These are phyloP conservation scores for Mactromeris polynyma DNA, from an alignment of 2,888 invertebrate genomes.

Conservation along the genomic window DNA sequence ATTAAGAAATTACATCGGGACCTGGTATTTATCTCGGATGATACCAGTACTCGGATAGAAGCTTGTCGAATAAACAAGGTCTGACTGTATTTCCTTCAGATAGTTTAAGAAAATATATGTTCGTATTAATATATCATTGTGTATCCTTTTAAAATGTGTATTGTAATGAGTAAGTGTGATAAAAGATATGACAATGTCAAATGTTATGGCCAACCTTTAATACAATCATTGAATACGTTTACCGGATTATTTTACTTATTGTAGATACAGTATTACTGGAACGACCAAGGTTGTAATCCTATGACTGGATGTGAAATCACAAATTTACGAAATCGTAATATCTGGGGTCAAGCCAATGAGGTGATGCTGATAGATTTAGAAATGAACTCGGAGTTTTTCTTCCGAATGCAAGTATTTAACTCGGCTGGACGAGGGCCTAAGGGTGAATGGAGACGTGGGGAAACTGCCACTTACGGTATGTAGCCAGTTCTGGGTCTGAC, in stretches of 20 bases:
- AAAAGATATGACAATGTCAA: no score
- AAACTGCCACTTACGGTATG: constrained; percentile 59
- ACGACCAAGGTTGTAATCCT: constrained; percentile 60
- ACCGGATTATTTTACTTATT: neutral
- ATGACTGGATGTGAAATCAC: constrained; percentile 52
- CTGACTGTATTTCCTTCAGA: no score
- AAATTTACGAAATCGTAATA: constrained; percentile 51
- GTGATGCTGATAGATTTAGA: constrained; percentile 63
- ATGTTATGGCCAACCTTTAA: no score
- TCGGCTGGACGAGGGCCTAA: constrained; percentile 64
- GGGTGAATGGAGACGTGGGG: constrained; percentile 67
- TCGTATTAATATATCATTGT: no score
- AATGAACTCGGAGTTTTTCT: constrained; percentile 62
- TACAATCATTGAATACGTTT: no score
- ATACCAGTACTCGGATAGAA: no score
- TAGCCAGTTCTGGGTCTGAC: neutral
- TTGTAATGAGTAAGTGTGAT: no score
- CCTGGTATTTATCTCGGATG: no score
- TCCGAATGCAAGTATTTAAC: constrained; percentile 65
- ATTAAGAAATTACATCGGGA: no score
- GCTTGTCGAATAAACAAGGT: no score
- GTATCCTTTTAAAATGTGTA: no score
- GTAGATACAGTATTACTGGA: constrained; percentile 65
- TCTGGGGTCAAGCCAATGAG: constrained; percentile 56
- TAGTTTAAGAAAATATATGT: no score